Percentiles rank a stretch among this genome's conserved stretches.
phyloP scores from a whole-genome alignment of 2,888 invertebrate species.

The Gymnoscelis rufifasciata region DNA sequence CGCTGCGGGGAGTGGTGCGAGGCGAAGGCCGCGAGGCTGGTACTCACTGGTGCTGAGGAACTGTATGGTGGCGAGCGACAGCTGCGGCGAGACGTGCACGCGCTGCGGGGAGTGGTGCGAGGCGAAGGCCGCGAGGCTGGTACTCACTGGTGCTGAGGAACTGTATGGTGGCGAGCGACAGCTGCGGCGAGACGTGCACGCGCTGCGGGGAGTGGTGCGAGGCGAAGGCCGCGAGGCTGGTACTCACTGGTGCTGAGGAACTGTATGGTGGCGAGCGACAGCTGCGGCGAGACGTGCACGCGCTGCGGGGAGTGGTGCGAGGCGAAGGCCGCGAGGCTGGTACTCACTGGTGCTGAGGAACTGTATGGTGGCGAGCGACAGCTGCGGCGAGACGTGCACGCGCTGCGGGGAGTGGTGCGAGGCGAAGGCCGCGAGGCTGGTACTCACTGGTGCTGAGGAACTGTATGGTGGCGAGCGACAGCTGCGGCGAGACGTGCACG shows the following conservation, averaged over 20 bases:
- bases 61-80: constrained; percentile 95
- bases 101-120: constrained; percentile 88
- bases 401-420: constrained; percentile 88
- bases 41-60: constrained; percentile 97
- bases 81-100: constrained; percentile 93
- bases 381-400: constrained; percentile 93
- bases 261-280: constrained; percentile 95
- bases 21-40: constrained; percentile 92
- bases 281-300: constrained; percentile 93
- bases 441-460: constrained; percentile 97
- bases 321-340: constrained; percentile 92
- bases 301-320: constrained; percentile 88
- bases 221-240: constrained; percentile 92
- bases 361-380: constrained; percentile 95
- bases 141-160: constrained; percentile 97
- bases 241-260: constrained; percentile 97
- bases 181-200: constrained; percentile 93
- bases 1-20: constrained; percentile 88
- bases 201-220: constrained; percentile 88
- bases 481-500: constrained; percentile 93
- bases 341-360: constrained; percentile 97
- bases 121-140: constrained; percentile 92
- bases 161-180: constrained; percentile 95
- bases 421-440: constrained; percentile 92
- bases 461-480: constrained; percentile 95